These are phyloP conservation scores for Champsocephalus esox DNA, from an alignment of 2,797 vertebrate genomes.

Conservation along the genomic window DNA sequence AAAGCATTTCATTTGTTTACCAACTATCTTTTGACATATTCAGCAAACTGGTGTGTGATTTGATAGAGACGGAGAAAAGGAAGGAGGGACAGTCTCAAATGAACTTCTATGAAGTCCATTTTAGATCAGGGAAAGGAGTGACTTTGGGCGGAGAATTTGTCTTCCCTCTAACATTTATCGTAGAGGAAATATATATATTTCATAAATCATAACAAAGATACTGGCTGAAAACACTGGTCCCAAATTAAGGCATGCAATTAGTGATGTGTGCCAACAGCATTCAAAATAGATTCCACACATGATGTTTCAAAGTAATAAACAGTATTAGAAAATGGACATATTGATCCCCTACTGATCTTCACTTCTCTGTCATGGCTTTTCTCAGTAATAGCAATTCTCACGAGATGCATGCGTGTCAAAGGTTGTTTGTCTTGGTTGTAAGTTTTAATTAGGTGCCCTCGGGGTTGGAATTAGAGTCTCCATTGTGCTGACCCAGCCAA, in stretches of 20 bases:
- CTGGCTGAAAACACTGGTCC: not conserved
- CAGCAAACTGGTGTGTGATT: not conserved
- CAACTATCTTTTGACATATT: not conserved
- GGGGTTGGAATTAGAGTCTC: slow-evolving; percentile 73
- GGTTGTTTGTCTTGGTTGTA: slow-evolving; percentile 74
- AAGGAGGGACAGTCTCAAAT: not conserved
- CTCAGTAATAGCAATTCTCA: slow-evolving; percentile 55
- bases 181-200: not conserved
- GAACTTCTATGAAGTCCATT: not conserved
- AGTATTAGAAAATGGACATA: slow-evolving; percentile 18
- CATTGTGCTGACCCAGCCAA: slow-evolving; percentile 76
- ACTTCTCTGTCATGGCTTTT: slow-evolving; percentile 57
- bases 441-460: slow-evolving; percentile 80
- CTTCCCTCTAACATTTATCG: not conserved
- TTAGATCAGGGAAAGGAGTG: not conserved
- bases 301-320: slow-evolving; percentile 14
- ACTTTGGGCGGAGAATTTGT: slow-evolving; percentile 6
- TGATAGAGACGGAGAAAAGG: not conserved
- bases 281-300: not conserved
- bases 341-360: slow-evolving; percentile 32
- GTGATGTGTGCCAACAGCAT: not conserved
- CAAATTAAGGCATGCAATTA: not conserved
- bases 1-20: slow-evolving; percentile 1
- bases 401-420: slow-evolving; percentile 64
- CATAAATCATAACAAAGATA: slow-evolving; percentile 1